Conservation (phyloP, 2,797 vertebrate genomes). For the Pempheris klunzingeri region DNA sequence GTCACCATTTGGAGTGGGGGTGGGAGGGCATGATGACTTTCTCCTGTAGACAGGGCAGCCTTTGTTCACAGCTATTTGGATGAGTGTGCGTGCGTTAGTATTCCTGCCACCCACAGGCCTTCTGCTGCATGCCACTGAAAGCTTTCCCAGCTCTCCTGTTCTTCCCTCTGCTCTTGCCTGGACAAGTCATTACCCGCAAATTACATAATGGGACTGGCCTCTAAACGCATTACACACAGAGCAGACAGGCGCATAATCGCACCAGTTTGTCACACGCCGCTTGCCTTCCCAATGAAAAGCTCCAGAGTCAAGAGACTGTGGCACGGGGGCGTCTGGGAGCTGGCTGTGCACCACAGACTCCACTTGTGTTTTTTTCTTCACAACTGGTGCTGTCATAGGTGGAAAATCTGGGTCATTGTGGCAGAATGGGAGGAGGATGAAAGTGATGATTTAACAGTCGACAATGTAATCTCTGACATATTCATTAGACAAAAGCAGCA, state of each 20-base stretch:
- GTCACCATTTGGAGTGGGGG: background rate
- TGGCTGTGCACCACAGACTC: slow-evolving; percentile 37
- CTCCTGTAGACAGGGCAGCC: slow-evolving; percentile 18
- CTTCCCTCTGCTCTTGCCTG: slow-evolving; percentile 39
- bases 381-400: slow-evolving; percentile 39
- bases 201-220: slow-evolving; percentile 65
- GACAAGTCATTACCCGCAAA: slow-evolving; percentile 73
- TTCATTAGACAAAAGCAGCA: background rate
- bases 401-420: slow-evolving; percentile 62
- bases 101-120: slow-evolving; percentile 39
- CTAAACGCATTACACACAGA: slow-evolving; percentile 50
- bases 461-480: background rate
- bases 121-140: slow-evolving; percentile 14
- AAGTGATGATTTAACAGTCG: background rate
- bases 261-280: slow-evolving; percentile 66
- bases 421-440: background rate
- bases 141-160: slow-evolving; percentile 53
- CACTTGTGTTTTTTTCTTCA: background rate
- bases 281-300: slow-evolving; percentile 35
- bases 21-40: background rate
- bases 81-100: slow-evolving; percentile 1
- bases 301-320: slow-evolving; percentile 36
- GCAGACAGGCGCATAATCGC: slow-evolving; percentile 59
- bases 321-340: slow-evolving; percentile 38
- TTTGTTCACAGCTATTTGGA: slow-evolving; percentile 38